Conservation (phyloP, 2,888 invertebrate species). For the Ophonus ardosiacus region DNA sequence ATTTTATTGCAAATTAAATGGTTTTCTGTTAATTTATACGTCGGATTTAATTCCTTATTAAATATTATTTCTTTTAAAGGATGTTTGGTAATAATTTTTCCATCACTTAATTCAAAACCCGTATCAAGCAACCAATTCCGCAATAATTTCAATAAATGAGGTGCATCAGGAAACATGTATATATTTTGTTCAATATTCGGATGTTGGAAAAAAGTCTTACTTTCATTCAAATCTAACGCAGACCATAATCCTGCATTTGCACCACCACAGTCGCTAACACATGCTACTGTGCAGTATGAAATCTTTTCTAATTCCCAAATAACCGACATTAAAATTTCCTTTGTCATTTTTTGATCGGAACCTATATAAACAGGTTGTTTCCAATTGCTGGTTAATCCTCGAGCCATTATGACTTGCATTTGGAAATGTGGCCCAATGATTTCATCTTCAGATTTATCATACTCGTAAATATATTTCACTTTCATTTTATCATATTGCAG, state of each 20-base stretch:
- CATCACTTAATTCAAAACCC: neutral
- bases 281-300: slow-evolving; percentile 65
- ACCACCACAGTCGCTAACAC: slow-evolving; percentile 64
- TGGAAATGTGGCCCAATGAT: too few species aligned
- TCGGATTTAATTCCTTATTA: neutral
- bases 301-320: too few species aligned
- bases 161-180: slow-evolving; percentile 67
- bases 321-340: too few species aligned
- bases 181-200: slow-evolving; percentile 65
- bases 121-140: neutral
- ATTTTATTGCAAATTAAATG: neutral
- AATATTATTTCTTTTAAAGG: neutral
- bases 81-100: neutral
- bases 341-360: too few species aligned
- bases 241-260: slow-evolving; percentile 69
- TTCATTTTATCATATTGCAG: too few species aligned
- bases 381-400: too few species aligned
- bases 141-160: slow-evolving; percentile 65
- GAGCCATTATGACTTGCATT: too few species aligned
- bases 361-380: too few species aligned
- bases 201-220: slow-evolving; percentile 67
- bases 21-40: neutral
- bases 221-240: slow-evolving; percentile 65
- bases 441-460: too few species aligned
- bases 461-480: too few species aligned